Base-by-base conservation (phyloP, 2,888 invertebrate genomes). In the Molorchus minor region DNA sequence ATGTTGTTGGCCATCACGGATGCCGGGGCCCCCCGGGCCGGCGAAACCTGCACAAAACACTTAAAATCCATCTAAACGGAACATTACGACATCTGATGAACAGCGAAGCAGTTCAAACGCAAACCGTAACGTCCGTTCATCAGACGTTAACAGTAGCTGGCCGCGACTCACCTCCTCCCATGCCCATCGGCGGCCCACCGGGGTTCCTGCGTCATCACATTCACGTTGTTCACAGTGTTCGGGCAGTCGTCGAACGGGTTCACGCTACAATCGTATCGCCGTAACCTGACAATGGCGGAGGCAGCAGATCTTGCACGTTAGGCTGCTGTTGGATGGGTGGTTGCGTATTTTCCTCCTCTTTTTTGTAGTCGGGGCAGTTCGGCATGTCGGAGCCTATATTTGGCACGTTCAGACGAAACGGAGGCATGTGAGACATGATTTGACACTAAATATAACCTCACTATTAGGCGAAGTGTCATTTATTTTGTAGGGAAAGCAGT, bases 161-260 rank as follows among this genome's bases (percentile, higher is more conserved):
- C 20, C 7, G n/a, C 29, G 12, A 21, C 25, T 67, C 61, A 62
- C 65, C 61, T 15, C 65, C 61, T 15, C 77, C 76, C 77, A 81
- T 78, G 2, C 77, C 79, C 77, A 80, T 80, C 3, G 72, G 68
- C 3, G 67, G 65, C 20, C 53, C 54, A 17, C 72, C 77, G 36
- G 75, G 73, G 13, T 75, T 73, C 43, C 79, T 71, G n/a, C 21
- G 75, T 73, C 71, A 77, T 75, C 4, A 38, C 53, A 66, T 70
- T 77, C 70, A 80, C 78, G n/a, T 75, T 73, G 65, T 76, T 79
- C 47, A 81, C 77, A 41, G 74, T 75, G 68, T 76, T 87, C 45
- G 92, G 93, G 52, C 92, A 92, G 79, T 96, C 96, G 82, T 96
- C 96, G 80, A 96, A 96, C 33, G 96, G 96, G 82, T 96, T 96